These are phyloP conservation scores for Pandemis heparana DNA, from an alignment of 2,888 invertebrate species.

Conservation along the genomic window DNA sequence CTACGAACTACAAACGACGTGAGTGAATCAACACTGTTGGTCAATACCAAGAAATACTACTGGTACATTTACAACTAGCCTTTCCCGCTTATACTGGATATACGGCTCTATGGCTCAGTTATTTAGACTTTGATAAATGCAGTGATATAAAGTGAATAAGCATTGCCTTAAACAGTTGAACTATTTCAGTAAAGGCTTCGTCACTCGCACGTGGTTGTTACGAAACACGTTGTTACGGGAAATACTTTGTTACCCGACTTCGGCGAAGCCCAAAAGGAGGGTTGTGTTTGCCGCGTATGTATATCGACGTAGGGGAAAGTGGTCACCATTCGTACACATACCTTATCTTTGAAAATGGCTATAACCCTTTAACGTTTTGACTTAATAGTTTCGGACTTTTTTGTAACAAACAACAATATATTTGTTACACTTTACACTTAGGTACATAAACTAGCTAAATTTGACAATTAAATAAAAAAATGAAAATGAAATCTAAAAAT, in stretches of 20 bases:
- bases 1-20: background rate
- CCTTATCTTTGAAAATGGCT: too few species aligned
- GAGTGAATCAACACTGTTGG: constrained; percentile 6
- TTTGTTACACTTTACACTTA: too few species aligned
- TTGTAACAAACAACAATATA: too few species aligned
- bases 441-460: too few species aligned
- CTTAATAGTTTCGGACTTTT: too few species aligned
- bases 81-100: background rate
- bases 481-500: too few species aligned
- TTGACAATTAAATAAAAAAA: too few species aligned
- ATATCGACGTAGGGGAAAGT: too few species aligned
- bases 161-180: constrained; percentile 17
- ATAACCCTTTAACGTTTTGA: too few species aligned
- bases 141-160: constrained; percentile 5
- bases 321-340: too few species aligned
- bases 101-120: background rate
- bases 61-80: background rate
- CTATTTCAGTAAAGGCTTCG: constrained; percentile 2
- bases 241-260: background rate
- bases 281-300: too few species aligned
- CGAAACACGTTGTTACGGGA: constrained; percentile 23
- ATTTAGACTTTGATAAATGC: background rate
- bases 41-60: background rate
- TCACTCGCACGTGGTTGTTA: constrained; percentile 34
- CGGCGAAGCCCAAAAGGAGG: background rate